Evolutionary conservation across 2,113 vertebrate genomes (phyloP), one percentile per base, ranked within the genome.

Genomic region (Atractosteus spatula): DNA sequence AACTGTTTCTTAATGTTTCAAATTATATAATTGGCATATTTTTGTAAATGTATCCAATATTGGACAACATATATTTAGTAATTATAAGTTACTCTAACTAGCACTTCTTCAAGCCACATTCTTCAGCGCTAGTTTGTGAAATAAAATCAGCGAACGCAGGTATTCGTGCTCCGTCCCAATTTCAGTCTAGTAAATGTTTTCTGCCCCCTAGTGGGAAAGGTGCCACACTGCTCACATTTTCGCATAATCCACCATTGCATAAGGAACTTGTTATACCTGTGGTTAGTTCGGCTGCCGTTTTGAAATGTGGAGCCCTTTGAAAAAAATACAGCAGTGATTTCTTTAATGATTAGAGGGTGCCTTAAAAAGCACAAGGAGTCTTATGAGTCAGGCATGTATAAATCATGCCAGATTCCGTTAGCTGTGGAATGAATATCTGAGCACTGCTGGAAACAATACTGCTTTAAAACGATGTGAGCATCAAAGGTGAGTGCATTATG

Each of bases 191-290:
- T 77, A 71, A 68, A 75, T 43, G 57, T 82, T 16, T 90, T 74
- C 86, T 89, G 89, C 74, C 88, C 87, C 84, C 92, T 91, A 76
- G 79, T 87, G 91, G 77, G 59, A 14, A 14, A 17, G 65, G 44
- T 59, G 2, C 16, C 51, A 59, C 43, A 65, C 16, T 41, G 41
- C 64, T 66, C 3, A 10, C 16, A 67, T 45, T 7, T 14, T 11
- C 61, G 17, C 13, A 3, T 55, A 59, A 69, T 79, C 67, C 12
- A 11, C 42, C n/a, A 12, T 54, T 74, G 76, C 86, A 90, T 84
- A 76, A 79, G 83, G 80, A 90, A 81, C 68, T 75, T 75, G 82
- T 88, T 88, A 78, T 76, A 76, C 68, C 75, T 87, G 89, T 10
- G 82, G 87, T 89, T 82, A 80, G 80, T 80, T 78, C 57, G 65